Base-by-base conservation (phyloP, 2,797 vertebrate species). In the Falco naumanni region DNA sequence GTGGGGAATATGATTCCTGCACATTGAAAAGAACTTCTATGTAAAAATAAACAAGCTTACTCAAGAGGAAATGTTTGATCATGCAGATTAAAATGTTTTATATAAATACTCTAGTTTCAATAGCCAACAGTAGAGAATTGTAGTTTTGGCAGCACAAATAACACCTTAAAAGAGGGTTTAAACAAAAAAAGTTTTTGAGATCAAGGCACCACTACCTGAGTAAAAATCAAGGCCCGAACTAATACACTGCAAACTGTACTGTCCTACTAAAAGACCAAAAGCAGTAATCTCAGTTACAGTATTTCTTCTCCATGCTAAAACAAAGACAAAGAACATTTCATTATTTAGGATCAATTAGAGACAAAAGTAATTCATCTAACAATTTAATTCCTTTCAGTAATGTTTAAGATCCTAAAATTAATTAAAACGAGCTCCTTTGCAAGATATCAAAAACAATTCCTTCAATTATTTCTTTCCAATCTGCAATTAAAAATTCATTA, bases 401-500 rank as follows among this genome's bases (percentile, higher is more conserved):
- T 70, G 9, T 78, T 97, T 90, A 87, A 94, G 43, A 69, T 77
- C 50, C 65, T 89, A 59, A 94, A 97, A 93, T 93, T 95, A 95
- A 84, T 80, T 95, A 94, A 60, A 83, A 86, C 18, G 80, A 78
- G 25, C 5, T 77, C 28, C 31, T 84, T 80, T 86, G 21, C 39
- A 87, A 92, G 39, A 84, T 59, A 93, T 89, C 31, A 88, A 51
- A 94, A 91, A 26, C 57, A 95, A 91, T 94, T 94, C 9, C 31
- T 82, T 84, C 54, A 92, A 92, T 93, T 77, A 83, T 96, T 96
- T 93, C 39, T 69, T 92, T 93, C 39, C 45, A 48, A 74, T 90
- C n/a, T 81, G 24, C 63, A 96, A 87, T 86, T 81, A 89, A 96
- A 94, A 97, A 87, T n/a, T 91, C 79, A 96, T 97, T 97, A 95